Base-by-base conservation (phyloP, 2,888 invertebrate genomes). In the Entomobrya multifasciata region DNA sequence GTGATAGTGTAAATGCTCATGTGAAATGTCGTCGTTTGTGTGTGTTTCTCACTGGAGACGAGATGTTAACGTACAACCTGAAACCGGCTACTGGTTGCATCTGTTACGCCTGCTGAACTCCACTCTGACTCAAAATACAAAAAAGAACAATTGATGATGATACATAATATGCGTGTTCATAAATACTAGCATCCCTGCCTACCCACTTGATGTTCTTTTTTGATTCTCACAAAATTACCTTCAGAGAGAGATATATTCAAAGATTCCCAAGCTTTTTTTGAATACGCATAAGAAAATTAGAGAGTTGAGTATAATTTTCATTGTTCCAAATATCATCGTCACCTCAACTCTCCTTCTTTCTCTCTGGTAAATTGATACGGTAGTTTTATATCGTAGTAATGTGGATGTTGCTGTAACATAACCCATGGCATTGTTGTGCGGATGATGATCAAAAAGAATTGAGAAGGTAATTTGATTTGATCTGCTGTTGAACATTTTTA, bases 21-120 rank as follows among this genome's bases (percentile, higher is more conserved):
- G 67, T 65, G 79, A 79, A 78, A 78, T 60, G 70, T 70, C 74
- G 52, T 74, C 25, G 20, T 67, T 27, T 11, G 6, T 47, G 57
- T 17, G 36, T 80, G 36, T 49, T 36, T 74, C 52, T 74, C 49
- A 36, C 67, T 49, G 65, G 80, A 67, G 25, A n/a, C n/a, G 72
- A 81, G 57, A 41, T 52, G 8, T 8, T 6, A 6, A 36, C 8
- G 8, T 8, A 81, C 44, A 79, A 62, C 20, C 27, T 27, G 10
- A 30, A 81, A 81, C 81, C 70, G 25, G 81, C 81, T 81, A 81
- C 81, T 81, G 81, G 81, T 81, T 81, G 70, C 57, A 72, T 81
- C 72, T 81, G 81, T 81, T 81, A 81, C 81, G 81, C 81, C 70
- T 81, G 57, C 15, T 72, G 81, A 17, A 44, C 11, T 20, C n/a